Conservation (phyloP, 1,140 invertebrate genomes). For the Pseudomyrmex dendroicus region DNA sequence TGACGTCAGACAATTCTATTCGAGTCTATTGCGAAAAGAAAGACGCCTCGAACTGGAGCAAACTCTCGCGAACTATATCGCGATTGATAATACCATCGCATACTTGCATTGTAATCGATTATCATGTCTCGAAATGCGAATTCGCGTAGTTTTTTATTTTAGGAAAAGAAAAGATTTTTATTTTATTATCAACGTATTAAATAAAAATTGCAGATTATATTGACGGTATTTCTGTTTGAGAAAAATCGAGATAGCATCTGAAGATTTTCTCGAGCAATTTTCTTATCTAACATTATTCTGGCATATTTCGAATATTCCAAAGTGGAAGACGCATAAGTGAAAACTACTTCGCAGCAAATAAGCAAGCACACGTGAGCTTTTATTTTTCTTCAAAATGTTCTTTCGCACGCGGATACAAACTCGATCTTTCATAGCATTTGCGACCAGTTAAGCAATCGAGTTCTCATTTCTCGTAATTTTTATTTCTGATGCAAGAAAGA, state of each 20-base stretch:
- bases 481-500: background rate
- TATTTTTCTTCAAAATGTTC: too few species aligned
- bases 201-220: background rate
- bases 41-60: background rate
- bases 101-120: slow-evolving; percentile 9
- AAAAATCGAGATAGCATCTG: background rate
- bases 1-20: slow-evolving; percentile 15
- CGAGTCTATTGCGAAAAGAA: slow-evolving; percentile 1
- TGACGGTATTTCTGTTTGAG: background rate
- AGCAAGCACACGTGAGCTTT: too few species aligned
- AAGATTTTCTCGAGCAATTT: too few species aligned
- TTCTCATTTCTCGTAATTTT: background rate
- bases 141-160: slow-evolving; percentile 12
- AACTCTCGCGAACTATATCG: slow-evolving; percentile 40
- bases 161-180: background rate
- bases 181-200: background rate
- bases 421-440: too few species aligned
- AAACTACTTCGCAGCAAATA: too few species aligned
- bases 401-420: too few species aligned
- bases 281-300: too few species aligned
- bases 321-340: too few species aligned
- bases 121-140: background rate
- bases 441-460: background rate
- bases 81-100: slow-evolving; percentile 22
- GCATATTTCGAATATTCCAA: too few species aligned